These are phyloP conservation scores for Siniperca chuatsi DNA, from an alignment of 2,113 vertebrate genomes.

Conservation along the genomic window DNA sequence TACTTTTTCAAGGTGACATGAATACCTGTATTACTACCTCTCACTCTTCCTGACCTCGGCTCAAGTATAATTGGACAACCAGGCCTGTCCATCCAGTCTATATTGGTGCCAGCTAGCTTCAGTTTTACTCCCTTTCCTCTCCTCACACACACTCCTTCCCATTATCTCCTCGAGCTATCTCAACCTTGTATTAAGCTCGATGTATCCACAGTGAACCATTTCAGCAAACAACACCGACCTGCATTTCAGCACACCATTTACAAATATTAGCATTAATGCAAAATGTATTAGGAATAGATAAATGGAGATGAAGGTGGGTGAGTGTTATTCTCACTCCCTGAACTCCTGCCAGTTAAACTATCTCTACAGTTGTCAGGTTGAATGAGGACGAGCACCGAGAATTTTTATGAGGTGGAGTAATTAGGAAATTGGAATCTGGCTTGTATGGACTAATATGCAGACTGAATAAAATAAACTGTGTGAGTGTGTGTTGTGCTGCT, in stretches of 20 bases:
- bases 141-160: constrained; percentile 9
- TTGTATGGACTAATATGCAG: constrained; percentile 19
- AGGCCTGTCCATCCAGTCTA: constrained; percentile 53
- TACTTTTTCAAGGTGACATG: constrained; percentile 57
- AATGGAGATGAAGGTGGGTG: constrained; percentile 61
- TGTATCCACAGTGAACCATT: constrained; percentile 56
- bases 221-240: constrained; percentile 51
- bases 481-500: constrained; percentile 32
- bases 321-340: constrained; percentile 60
- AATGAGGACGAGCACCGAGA: constrained; percentile 48
- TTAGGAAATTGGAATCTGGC: constrained; percentile 55
- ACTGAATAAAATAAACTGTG: constrained; percentile 34
- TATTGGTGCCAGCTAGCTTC: constrained; percentile 50
- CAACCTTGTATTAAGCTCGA: constrained; percentile 52
- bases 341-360: constrained; percentile 55
- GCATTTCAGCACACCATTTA: constrained; percentile 71
- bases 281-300: constrained; percentile 72
- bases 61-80: constrained; percentile 68
- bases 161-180: constrained; percentile 53
- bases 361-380: constrained; percentile 49
- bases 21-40: constrained; percentile 42
- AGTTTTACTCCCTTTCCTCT: constrained; percentile 31
- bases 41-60: constrained; percentile 54
- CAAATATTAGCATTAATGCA: constrained; percentile 80
- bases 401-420: constrained; percentile 59